A percentile compares a stretch with the other conserved stretches of the same genome.
These are phyloP conservation scores for Perdita meconis DNA, from an alignment of 2,888 invertebrate genomes.

Conservation along the genomic window DNA sequence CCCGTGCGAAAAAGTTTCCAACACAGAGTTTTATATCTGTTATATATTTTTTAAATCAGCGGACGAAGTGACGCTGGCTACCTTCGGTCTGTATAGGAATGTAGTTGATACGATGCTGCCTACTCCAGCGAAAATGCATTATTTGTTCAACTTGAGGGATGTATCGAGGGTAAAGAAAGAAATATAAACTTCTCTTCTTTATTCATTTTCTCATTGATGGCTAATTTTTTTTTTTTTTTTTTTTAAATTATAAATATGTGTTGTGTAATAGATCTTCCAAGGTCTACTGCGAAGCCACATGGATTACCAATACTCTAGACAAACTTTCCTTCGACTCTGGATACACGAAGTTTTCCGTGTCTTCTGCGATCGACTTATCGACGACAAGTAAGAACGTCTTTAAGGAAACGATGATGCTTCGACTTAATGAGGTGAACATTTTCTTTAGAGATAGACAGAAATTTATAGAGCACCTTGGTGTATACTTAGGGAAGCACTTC, in stretches of 20 bases:
- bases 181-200: neutral
- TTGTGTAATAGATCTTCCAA: conserved; percentile 86
- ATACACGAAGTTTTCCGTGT: conserved; percentile 94
- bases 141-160: conserved; percentile 94
- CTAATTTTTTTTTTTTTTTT: neutral
- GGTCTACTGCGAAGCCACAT: conserved; percentile 91
- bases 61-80: conserved; percentile 89
- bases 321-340: conserved; percentile 92
- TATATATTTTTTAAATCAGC: conserved; percentile 82
- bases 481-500: conserved; percentile 91
- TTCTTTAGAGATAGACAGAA: conserved; percentile 89
- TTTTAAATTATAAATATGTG: neutral
- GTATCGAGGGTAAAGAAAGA: conserved; percentile 89
- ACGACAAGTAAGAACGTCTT: conserved; percentile 87
- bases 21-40: neutral
- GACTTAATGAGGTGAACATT: neutral
- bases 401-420: neutral
- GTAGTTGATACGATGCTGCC: conserved; percentile 91
- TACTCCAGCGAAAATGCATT: conserved; percentile 95
- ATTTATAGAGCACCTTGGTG: conserved; percentile 90
- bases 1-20: neutral
- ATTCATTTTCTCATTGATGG: neutral
- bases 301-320: conserved; percentile 90
- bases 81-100: conserved; percentile 91
- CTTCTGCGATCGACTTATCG: conserved; percentile 92